Evolutionary conservation across 2,888 invertebrate species (phyloP).

Genomic region (Caenorhabditis zanzibari): DNA sequence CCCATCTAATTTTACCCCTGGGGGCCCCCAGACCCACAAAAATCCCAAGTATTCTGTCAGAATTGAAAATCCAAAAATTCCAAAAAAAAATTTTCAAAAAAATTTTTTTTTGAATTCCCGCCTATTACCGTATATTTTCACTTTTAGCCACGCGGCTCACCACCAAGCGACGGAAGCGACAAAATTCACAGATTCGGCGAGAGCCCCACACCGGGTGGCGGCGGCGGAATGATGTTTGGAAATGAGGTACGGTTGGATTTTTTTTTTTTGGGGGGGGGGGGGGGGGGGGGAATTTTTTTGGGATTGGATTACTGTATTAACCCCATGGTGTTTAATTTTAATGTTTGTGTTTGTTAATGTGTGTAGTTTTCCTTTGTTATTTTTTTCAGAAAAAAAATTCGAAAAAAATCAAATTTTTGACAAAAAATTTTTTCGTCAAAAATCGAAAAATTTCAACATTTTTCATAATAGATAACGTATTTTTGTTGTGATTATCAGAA

Average conservation of each 20-base stretch:
- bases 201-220: conserved; percentile 64
- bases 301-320: background rate
- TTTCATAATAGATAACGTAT: too few relatives aligned
- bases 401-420: too few relatives aligned
- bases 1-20: too few relatives aligned
- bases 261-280: too few relatives aligned
- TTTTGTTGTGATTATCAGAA: too few relatives aligned
- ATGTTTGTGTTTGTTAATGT: too few relatives aligned
- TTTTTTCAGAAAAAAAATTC: background rate
- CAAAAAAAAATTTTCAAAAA: background rate
- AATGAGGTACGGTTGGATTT: conserved; percentile 50
- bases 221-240: conserved; percentile 45
- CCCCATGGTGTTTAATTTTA: too few relatives aligned
- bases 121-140: background rate
- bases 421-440: too few relatives aligned
- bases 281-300: background rate
- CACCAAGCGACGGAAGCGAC: conserved; percentile 67
- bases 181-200: conserved; percentile 73
- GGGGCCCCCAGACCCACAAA: background rate
- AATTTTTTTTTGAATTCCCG: background rate
- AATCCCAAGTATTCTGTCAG: conserved; percentile 5
- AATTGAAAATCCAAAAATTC: background rate
- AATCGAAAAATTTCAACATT: too few relatives aligned
- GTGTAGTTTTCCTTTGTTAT: too few relatives aligned
- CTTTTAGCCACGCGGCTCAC: conserved; percentile 67